Base-by-base conservation (phyloP, 2,888 invertebrate genomes). In the Choreutis nemorana region DNA sequence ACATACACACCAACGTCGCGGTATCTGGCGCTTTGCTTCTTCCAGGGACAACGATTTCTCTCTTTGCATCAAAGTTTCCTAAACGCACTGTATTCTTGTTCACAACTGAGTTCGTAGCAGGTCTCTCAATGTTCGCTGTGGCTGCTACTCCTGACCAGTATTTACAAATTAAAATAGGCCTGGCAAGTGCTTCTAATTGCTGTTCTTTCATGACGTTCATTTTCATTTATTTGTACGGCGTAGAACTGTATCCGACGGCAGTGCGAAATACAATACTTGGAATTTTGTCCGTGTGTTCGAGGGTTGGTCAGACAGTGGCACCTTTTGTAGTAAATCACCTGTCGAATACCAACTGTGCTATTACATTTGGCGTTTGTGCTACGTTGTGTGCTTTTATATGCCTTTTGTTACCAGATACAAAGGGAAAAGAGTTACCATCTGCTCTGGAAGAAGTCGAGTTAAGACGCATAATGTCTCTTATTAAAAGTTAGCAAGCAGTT, bases 201-300 rank as follows among this genome's bases (percentile, higher is more conserved):
- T 90, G 90, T 10, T 86, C 90, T 42, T 88, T 91, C 1, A 82
- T 90, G 26, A 84, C 87, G 1, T 94, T 94, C 52, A 89, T 91
- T 1, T 87, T 89, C 14, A 87, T 87, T 3, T 94, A 92, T 56
- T 81, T 94, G 10, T 94, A 87, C 55, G 86, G 89, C 1, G 90
- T 91, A 0, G 94, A 94, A 63, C 59, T 92, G 10, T 94, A 91
- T 54, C 94, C 94, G 0, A 94, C 94, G 0, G 85, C 90, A 1
- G 83, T 93, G 1, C 81, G 94, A 14, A 93, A 91, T 52, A 86
- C 89, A 27, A 92, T 90, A 1, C 82, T 94, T 38, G 94, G 94
- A 1, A 75, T 87, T 8, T 84, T 91, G 25, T 91, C 91, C 0
- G 87, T 91, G 70, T 80, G 87, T 39, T 89, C 92, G 0, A 82